Conservation (phyloP, 2,797 vertebrate species). For the Podargus strigoides region DNA sequence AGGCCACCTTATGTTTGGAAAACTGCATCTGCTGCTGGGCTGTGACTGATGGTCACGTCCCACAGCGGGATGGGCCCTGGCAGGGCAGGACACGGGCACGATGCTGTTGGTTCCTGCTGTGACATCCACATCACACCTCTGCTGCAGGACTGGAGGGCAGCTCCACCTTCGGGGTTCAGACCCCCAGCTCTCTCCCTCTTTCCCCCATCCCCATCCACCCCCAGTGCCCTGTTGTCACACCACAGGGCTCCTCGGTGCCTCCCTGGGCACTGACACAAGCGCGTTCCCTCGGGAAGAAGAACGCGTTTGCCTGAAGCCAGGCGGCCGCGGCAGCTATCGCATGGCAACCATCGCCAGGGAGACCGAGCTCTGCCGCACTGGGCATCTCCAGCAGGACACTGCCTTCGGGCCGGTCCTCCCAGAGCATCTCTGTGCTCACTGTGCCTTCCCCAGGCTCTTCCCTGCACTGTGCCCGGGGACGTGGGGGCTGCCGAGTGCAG, state of each 20-base stretch:
- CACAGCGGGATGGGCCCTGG: fast-evolving
- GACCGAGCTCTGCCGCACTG: background rate
- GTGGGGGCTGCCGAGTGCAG: fast-evolving
- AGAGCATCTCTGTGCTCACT: fast-evolving
- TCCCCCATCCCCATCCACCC: too few species aligned
- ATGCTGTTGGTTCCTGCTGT: fast-evolving
- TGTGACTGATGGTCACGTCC: fast-evolving
- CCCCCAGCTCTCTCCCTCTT: background rate
- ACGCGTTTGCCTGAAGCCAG: background rate
- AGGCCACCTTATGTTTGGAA: background rate
- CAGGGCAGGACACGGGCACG: fast-evolving
- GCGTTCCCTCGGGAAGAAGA: background rate
- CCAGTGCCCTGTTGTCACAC: too few species aligned
- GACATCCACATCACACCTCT: fast-evolving
- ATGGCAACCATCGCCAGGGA: constrained; percentile 61
- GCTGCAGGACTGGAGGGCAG: fast-evolving
- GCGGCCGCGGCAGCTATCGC: background rate
- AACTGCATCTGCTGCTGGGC: background rate
- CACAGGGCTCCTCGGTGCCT: background rate
- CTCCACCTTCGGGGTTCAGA: fast-evolving
- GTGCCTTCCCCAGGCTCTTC: fast-evolving
- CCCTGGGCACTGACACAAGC: background rate
- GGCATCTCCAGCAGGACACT: background rate
- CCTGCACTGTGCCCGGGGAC: fast-evolving
- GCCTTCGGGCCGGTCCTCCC: background rate